phyloP scores from a whole-genome alignment of 2,888 invertebrate species.

The Trissoscelio sp. region DNA sequence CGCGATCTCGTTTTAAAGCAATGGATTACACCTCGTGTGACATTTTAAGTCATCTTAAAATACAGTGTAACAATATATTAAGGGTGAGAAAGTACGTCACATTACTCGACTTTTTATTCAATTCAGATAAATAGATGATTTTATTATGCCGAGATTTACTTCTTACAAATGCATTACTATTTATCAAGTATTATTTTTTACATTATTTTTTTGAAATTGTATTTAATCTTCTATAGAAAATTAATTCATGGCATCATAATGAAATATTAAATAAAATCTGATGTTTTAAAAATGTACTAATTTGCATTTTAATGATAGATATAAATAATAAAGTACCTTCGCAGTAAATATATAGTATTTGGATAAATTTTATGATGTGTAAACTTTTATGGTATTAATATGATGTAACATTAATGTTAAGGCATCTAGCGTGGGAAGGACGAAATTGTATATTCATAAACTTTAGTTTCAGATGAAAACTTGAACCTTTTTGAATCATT shows the following conservation, averaged over 20 bases:
- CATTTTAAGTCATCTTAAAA: neutral
- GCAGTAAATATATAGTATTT: neutral
- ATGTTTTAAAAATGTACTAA: neutral
- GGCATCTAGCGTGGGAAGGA: neutral
- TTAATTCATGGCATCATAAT: neutral
- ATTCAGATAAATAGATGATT: neutral
- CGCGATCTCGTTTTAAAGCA: slow-evolving; percentile 3
- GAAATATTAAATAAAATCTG: neutral
- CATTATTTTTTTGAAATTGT: too few species aligned
- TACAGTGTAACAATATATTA: slow-evolving; percentile 1
- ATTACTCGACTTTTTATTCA: slow-evolving; percentile 9
- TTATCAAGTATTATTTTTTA: neutral
- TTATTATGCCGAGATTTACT: neutral
- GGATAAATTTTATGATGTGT: neutral
- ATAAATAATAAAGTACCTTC: neutral
- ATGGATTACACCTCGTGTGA: neutral
- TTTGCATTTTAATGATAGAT: neutral
- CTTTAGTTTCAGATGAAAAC: neutral
- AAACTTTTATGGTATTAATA: neutral
- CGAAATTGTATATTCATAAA: neutral
- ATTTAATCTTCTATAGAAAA: too few species aligned
- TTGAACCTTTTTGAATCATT: too few species aligned
- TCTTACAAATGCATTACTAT: neutral
- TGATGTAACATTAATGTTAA: neutral
- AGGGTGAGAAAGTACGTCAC: slow-evolving; percentile 9